These are phyloP conservation scores for Coracias cyanogaster DNA, from an alignment of 2,797 vertebrate genomes.

Conservation along the genomic window DNA sequence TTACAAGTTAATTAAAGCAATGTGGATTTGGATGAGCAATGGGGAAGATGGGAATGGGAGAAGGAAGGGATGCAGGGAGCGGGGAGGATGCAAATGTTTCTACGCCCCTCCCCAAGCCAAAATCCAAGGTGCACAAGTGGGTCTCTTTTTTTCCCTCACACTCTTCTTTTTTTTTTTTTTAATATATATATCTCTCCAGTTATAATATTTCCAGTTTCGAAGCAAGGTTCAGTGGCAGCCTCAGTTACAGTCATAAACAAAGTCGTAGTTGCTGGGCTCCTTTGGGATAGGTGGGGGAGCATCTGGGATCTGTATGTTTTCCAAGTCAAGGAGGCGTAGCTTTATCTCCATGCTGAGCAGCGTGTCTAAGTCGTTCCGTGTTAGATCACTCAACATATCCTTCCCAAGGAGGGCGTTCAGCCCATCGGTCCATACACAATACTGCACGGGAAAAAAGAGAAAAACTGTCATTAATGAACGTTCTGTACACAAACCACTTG, in stretches of 20 bases:
- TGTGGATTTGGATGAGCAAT: constrained; percentile 48
- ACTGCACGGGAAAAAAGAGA: constrained; percentile 78
- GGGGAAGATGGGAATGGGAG: constrained; percentile 32
- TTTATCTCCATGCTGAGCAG: constrained; percentile 99
- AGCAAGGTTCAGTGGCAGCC: constrained; percentile 79
- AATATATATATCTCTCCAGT: constrained; percentile 71
- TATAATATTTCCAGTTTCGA: constrained; percentile 85
- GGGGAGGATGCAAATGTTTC: constrained; percentile 10
- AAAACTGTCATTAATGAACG: neutral
- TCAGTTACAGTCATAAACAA: constrained; percentile 99
- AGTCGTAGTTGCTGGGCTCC: constrained; percentile 99
- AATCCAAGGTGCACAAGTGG: constrained; percentile 55
- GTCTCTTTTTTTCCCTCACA: constrained; percentile 42
- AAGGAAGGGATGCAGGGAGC: constrained; percentile 15
- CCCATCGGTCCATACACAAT: constrained; percentile 98
- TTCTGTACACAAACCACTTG: neutral
- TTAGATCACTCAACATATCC: constrained; percentile 98
- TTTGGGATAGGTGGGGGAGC: constrained; percentile 98
- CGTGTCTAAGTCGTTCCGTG: constrained; percentile 95
- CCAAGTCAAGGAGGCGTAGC: constrained; percentile 96
- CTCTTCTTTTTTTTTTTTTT: neutral
- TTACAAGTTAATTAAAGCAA: constrained; percentile 68
- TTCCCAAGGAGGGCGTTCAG: constrained; percentile 96
- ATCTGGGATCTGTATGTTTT: constrained; percentile 99
- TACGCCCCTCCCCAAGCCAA: constrained; percentile 23